phyloP scores from a whole-genome alignment of 2,888 invertebrate species.

The Ochropleura plecta region DNA sequence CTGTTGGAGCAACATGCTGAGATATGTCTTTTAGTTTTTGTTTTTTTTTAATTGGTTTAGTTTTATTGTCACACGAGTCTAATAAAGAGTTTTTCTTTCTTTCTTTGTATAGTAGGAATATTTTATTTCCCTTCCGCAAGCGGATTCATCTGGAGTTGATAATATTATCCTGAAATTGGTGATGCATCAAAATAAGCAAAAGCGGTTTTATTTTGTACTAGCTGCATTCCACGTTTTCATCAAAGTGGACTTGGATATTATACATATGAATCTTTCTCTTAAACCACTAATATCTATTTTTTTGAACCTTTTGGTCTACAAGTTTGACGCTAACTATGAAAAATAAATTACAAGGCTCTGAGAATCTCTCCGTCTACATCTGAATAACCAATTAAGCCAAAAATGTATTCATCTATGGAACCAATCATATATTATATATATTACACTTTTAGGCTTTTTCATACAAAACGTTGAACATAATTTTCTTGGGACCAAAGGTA shows the following conservation, averaged over 20 bases:
- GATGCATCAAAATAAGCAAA: not conserved
- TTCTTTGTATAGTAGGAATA: no score
- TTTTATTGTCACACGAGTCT: no score
- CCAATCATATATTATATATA: not conserved
- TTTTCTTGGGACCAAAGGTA: slow-evolving; percentile 31
- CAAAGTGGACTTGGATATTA: no score
- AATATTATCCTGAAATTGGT: not conserved
- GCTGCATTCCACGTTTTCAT: no score
- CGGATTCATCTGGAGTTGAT: not conserved
- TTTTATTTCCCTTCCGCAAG: not conserved
- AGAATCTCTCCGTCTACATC: not conserved
- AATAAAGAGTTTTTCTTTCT: no score
- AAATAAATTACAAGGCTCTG: not conserved
- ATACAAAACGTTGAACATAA: slow-evolving; percentile 33
- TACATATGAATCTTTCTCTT: no score
- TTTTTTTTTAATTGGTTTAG: no score
- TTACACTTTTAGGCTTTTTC: slow-evolving; percentile 21
- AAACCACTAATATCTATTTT: no score
- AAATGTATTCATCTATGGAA: not conserved
- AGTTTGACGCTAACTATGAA: not conserved
- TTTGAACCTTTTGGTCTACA: not conserved
- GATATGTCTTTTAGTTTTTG: no score
- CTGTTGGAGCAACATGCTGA: no score
- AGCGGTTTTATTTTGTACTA: not conserved
- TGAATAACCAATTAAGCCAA: slow-evolving; percentile 3